Base-by-base conservation (phyloP, 2,888 invertebrate species). In the Pteria penguin region DNA sequence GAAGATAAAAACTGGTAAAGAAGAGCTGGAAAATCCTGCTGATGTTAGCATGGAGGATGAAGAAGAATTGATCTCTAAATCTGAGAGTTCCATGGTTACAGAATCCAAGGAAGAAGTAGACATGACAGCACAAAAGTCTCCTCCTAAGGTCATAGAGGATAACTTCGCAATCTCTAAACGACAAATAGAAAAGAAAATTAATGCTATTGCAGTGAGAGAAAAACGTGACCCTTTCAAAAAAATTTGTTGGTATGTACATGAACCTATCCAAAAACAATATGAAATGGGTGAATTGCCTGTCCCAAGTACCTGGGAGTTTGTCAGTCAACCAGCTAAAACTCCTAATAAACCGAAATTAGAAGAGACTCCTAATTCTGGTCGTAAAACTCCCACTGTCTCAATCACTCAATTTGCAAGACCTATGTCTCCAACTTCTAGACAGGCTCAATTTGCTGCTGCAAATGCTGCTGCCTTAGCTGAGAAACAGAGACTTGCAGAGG, bases 161-260 rank as follows among this genome's bases (percentile, higher is more conserved):
- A 80, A 83, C 1, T 86, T 80, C 72, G 69, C 75, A 14, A 90
- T 91, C 18, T 91, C 91, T 3, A 92, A 90, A 78, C 77, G 89
- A 29, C 91, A 90, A 77, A 73, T 90, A 29, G 89, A 88, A 31
- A 81, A 85, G 18, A 90, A 85, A 87, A 94, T 96, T 36, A 93
- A 93, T 65, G 93, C 94, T 82, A 92, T 95, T 18, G 95, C 95
- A 0, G 92, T 91, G 1, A 95, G 95, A 93, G 94, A 93, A 79
- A 92, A 93, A 66, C 93, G 94, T 80, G 92, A 94, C 0, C 94
- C 78, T 22, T 93, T 93, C 76, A 94, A 94, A 69, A 94, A 94
- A 73, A 90, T 92, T n/a, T 95, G 94, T 84, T 96, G 96, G 96
- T 93, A 94, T 83, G 95, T 96, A 0, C 88, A 93, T 0, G 92